Base-by-base conservation (phyloP, 1,140 invertebrate genomes). In the Pachypeltis micranthus region DNA sequence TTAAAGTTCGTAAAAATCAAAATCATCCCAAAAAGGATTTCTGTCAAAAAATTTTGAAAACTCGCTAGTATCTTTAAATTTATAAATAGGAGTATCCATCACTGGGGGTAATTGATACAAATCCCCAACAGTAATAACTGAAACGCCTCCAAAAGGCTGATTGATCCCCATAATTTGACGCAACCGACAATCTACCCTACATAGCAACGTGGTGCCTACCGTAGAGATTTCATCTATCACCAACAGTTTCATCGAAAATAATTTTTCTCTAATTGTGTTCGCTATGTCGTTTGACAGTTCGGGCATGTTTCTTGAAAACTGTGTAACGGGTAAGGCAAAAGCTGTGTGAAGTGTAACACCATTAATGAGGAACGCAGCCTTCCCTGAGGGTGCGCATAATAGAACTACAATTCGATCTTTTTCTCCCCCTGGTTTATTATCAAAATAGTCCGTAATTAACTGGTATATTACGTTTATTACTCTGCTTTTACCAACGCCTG, bases 141-240 rank as follows among this genome's bases (percentile, higher is more conserved):
- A 64, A 24, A 63, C 63, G 4, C 66, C 65, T 14, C 67, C 67
- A 63, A 72, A 72, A 51, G 44, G 31, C 62, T 67, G 54, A 51
- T 69, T 63, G 23, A 44, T 66, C 21, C 67, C 67, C 29, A 69
- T 71, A 34, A 76, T 72, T 70, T 75, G 69, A 60, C 65, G 51
- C 25, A 75, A 61, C 51, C 72, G 47, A 12, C 39, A 56, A 63
- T 73, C 66, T n/a, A 75, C 63, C 23, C 67, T 44, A 23, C 54
- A 12, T 24, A 74, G 65, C 29, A 68, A 66, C 51, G 39, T 66
- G 24, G 62, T 25, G 27, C 71, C 70, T n/a, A 74, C 68, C 73
- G 74, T 74, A 21, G 69, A 71, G 28, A 75, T 69, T 70, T 75
- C 73, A 67, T 75, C 74, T 59, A 75, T 73, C 25, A 75, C 74